Conservation (phyloP, 2,797 vertebrate genomes). For the Microhierax caerulescens region DNA sequence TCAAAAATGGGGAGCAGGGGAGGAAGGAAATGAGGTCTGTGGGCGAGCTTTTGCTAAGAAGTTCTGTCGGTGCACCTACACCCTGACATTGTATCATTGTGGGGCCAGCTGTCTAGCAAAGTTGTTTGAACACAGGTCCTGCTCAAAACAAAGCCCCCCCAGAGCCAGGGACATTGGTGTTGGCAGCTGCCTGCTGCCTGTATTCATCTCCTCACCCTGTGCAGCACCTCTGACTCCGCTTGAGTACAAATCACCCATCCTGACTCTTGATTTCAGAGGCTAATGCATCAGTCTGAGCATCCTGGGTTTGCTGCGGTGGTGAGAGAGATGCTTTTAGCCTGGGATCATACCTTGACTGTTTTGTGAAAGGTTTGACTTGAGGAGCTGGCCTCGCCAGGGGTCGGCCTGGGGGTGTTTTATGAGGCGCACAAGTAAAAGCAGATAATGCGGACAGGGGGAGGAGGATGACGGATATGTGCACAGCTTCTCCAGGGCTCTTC, state of each 20-base stretch:
- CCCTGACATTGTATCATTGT: accelerated
- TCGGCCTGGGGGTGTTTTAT: background rate
- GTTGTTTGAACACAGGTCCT: background rate
- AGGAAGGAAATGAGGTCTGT: background rate
- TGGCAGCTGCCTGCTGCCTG: background rate
- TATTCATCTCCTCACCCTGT: background rate
- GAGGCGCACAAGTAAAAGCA: background rate
- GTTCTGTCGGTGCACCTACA: background rate
- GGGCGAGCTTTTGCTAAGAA: background rate
- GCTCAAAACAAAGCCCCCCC: background rate
- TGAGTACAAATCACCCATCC: background rate
- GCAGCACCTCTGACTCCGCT: background rate
- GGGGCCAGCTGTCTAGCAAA: accelerated
- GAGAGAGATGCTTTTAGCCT: background rate
- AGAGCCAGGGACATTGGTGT: background rate
- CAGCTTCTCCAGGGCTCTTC: background rate
- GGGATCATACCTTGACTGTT: accelerated
- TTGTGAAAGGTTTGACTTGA: background rate
- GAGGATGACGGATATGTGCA: background rate
- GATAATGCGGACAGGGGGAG: background rate
- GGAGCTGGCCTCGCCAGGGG: background rate
- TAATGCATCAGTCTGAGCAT: accelerated
- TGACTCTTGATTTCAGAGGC: background rate
- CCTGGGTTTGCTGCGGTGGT: background rate
- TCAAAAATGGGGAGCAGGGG: background rate